Conservation (phyloP, 2,888 invertebrate species). For the Diarsia dahlii region DNA sequence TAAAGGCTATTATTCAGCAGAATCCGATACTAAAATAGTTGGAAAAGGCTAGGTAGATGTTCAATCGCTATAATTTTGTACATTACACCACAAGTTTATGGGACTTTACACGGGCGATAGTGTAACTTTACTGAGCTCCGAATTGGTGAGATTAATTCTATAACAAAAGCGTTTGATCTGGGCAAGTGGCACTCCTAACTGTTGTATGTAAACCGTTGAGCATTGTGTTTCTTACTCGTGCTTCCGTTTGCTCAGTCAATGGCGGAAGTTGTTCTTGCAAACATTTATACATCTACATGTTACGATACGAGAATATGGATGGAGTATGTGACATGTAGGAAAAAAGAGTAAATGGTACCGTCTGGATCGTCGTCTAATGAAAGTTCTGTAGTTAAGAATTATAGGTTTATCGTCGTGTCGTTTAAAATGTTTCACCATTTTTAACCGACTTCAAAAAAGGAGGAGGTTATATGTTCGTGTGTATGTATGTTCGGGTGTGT, state of each 20-base stretch:
- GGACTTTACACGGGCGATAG: constrained; percentile 82
- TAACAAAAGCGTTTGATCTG: constrained; percentile 79
- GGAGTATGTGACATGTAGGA: too few species aligned
- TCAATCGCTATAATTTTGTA: constrained; percentile 26
- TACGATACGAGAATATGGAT: background rate
- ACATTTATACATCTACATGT: background rate
- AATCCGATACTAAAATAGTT: background rate
- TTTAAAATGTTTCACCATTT: too few species aligned
- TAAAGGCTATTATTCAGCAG: background rate
- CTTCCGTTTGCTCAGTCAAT: constrained; percentile 14
- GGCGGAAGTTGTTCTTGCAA: background rate
- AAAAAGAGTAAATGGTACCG: too few species aligned
- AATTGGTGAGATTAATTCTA: constrained; percentile 83
- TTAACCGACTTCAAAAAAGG: too few species aligned
- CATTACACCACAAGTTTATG: constrained; percentile 71
- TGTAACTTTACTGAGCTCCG: constrained; percentile 81
- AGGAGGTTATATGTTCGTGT: too few species aligned
- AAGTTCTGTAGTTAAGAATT: too few species aligned
- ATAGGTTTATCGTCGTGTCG: too few species aligned
- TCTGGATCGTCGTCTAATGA: too few species aligned
- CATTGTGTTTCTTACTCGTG: constrained; percentile 31
- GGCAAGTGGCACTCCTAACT: constrained; percentile 52
- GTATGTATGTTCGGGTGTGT: too few species aligned
- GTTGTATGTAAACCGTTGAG: constrained; percentile 46
- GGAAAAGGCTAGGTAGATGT: background rate